phyloP scores from a whole-genome alignment of 2,113 vertebrate species.

The Takifugu flavidus region DNA sequence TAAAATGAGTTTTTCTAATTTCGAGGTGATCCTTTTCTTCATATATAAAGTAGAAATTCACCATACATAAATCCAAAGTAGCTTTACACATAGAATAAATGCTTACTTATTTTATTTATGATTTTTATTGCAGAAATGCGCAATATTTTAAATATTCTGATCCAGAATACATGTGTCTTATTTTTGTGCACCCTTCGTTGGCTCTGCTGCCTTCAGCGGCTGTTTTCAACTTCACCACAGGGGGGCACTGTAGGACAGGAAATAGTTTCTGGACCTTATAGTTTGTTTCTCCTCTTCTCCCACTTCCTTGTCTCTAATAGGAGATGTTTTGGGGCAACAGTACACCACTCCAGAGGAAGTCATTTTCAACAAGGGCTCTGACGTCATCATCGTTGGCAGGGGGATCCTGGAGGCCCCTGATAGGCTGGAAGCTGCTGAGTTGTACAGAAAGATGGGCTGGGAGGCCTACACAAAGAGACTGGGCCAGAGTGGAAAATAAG shows the following conservation, averaged over 20 bases:
- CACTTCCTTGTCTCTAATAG: constrained; percentile 60
- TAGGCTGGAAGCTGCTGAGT: constrained; percentile 77
- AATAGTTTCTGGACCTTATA: neutral
- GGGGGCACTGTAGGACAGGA: constrained; percentile 39
- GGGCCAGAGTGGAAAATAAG: constrained; percentile 14
- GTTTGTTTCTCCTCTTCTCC: neutral
- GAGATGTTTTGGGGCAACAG: constrained; percentile 87
- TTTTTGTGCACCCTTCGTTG: neutral
- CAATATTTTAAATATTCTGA: no score
- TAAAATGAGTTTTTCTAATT: no score
- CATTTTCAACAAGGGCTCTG: constrained; percentile 81
- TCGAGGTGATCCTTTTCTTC: no score
- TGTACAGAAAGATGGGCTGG: constrained; percentile 87
- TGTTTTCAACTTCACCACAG: constrained; percentile 27
- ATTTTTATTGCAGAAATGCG: no score
- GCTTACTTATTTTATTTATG: no score
- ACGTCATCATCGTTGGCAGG: constrained; percentile 93
- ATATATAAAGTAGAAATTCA: no score
- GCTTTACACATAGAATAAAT: no score
- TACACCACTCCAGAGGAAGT: constrained; percentile 87
- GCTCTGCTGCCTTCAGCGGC: neutral
- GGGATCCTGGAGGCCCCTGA: constrained; percentile 82
- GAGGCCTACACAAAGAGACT: constrained; percentile 82
- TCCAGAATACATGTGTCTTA: neutral
- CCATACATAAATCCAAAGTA: no score